Base-by-base conservation (phyloP, 2,797 vertebrate species). In the Falco peregrinus region DNA sequence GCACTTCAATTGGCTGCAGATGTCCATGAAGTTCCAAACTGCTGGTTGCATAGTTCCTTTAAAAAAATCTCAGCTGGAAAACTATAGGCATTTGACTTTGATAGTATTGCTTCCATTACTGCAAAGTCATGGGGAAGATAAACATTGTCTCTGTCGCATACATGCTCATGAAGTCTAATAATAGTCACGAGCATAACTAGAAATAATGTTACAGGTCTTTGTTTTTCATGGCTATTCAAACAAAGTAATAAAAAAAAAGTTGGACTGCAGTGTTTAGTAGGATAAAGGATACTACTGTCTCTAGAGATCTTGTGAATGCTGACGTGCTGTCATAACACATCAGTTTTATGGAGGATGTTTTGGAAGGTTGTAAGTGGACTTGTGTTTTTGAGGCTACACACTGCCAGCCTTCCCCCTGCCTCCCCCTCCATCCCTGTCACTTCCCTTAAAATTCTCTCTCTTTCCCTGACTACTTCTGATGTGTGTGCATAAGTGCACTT, bases 241-340 rank as follows among this genome's bases (percentile, higher is more conserved):
- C 75, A 69, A 64, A 86, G 28, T 29, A 74, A 20, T 33, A 20
- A 37, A 74, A 91, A 43, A 39, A 5, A 45, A 11, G 16, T 68
- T 89, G 35, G 13, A 54, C 54, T 84, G 21, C 47, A 74, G 35
- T 74, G 22, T 90, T 80, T 31, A 63, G 70, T 47, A 33, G 59
- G 50, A 39, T 75, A 86, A 95, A 90, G 77, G 83, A 84, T 74
- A 24, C 41, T 31, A 3, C 15, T 84, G 74, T 87, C 83, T 84
- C 51, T 28, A 63, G 77, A 70, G 84, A 57, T 70, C 74, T 64
- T n/a, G 56, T 80, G 80, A 79, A 65, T 83, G 16, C 61, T 90
- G 96, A 81, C 60, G 6, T 47, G 35, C 74, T 93, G 63, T 93
- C 87, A 87, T 65, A 96, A 77, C 65, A 65, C 31, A 82, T 92